phyloP scores from a whole-genome alignment of 2,888 invertebrate genomes.

The Drepana falcataria region DNA sequence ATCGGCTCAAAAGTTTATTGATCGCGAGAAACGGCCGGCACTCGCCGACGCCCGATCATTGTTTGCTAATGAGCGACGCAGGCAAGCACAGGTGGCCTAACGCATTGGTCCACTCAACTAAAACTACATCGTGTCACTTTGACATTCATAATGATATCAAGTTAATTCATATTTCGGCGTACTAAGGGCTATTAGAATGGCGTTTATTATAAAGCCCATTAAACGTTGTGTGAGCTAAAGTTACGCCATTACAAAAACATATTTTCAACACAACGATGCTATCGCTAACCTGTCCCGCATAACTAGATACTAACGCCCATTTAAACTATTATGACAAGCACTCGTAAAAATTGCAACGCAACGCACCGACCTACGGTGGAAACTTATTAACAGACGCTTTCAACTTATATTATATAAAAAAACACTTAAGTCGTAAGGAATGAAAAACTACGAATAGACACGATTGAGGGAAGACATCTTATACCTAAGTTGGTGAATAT shows the following conservation, averaged over 20 bases:
- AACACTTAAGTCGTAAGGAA: conserved; percentile 22
- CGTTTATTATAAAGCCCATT: background rate
- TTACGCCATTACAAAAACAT: no score
- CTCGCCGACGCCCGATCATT: conserved; percentile 51
- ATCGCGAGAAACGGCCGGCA: conserved; percentile 39
- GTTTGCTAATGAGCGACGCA: conserved; percentile 67
- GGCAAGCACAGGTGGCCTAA: conserved; percentile 51
- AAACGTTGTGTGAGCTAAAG: no score
- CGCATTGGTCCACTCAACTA: conserved; percentile 30
- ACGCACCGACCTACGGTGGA: background rate
- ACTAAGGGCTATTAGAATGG: conserved; percentile 8
- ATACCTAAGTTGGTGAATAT: conserved; percentile 24
- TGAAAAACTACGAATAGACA: conserved; percentile 26
- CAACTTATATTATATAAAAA: background rate
- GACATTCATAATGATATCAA: conserved; percentile 36
- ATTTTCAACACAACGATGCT: no score
- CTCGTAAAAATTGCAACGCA: conserved; percentile 15
- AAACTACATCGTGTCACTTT: conserved; percentile 52
- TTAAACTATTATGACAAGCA: conserved; percentile 7
- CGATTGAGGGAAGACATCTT: conserved; percentile 32
- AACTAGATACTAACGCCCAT: conserved; percentile 13
- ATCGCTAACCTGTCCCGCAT: conserved; percentile 3
- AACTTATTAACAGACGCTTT: conserved; percentile 11
- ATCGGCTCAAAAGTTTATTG: conserved; percentile 48
- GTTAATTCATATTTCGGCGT: conserved; percentile 34